phyloP scores from a whole-genome alignment of 2,888 invertebrate genomes.

The Hyalella azteca region DNA sequence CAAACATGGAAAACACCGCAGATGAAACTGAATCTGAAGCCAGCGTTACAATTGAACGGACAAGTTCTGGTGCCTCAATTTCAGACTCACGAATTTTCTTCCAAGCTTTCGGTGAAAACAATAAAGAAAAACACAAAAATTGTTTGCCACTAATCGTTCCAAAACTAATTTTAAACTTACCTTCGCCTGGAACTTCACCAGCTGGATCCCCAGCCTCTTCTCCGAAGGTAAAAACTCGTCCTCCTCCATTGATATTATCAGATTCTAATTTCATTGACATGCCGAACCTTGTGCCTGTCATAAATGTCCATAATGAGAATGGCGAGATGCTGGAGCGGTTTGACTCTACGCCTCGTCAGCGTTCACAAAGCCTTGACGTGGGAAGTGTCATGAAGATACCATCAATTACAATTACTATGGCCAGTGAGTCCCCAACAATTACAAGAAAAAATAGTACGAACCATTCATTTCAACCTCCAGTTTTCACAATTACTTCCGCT shows the following conservation, averaged over 20 bases:
- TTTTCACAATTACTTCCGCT: conserved; percentile 60
- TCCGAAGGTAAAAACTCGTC: conserved; percentile 54
- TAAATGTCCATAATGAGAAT: conserved; percentile 52
- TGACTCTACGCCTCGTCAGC: conserved; percentile 56
- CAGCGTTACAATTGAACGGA: conserved; percentile 51
- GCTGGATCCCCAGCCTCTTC: conserved; percentile 50
- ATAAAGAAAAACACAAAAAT: conserved; percentile 9
- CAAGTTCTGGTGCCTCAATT: conserved; percentile 51
- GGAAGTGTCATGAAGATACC: conserved; percentile 47
- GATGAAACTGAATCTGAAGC: conserved; percentile 58
- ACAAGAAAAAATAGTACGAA: conserved; percentile 6
- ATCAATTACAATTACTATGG: conserved; percentile 50
- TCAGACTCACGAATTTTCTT: conserved; percentile 50
- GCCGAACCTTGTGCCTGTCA: conserved; percentile 44
- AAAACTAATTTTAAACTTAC: conserved; percentile 17
- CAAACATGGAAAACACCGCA: conserved; percentile 52
- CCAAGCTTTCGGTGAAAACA: background rate
- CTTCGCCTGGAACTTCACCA: conserved; percentile 44
- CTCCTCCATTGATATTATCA: conserved; percentile 57
- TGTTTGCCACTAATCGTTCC: conserved; percentile 3
- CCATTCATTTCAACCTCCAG: conserved; percentile 57
- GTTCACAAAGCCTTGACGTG: conserved; percentile 57
- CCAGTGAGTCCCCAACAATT: conserved; percentile 43
- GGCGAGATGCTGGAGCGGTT: conserved; percentile 45
- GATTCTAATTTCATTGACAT: conserved; percentile 47